Conservation (phyloP, 2,888 invertebrate genomes). For the Diarsia brunnea region DNA sequence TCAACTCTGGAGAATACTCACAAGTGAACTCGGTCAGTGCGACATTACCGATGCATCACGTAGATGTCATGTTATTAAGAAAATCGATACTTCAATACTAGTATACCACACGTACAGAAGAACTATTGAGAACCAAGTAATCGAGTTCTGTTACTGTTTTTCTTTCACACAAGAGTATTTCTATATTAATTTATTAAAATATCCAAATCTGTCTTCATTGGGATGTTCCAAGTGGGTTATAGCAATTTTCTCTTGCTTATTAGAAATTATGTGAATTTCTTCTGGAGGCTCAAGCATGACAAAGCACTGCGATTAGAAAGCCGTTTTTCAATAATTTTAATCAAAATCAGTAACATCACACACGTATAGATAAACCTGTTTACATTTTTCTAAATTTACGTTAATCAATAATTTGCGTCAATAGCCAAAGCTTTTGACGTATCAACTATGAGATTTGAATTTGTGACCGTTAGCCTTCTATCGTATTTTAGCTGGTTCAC, state of each 20-base stretch:
- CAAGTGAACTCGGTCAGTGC: slow-evolving; percentile 24
- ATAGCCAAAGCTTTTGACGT: not conserved
- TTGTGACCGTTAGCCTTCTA: not conserved
- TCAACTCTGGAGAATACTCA: slow-evolving; percentile 13
- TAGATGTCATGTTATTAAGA: slow-evolving; percentile 23
- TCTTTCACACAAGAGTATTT: not conserved
- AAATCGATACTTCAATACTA: slow-evolving; percentile 31
- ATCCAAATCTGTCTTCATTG: not conserved
- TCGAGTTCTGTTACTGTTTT: not conserved
- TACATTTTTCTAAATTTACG: not conserved
- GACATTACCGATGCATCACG: slow-evolving; percentile 22
- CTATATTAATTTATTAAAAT: not conserved
- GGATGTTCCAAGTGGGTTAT: not conserved
- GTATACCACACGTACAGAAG: slow-evolving; percentile 13
- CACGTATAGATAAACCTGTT: not conserved
- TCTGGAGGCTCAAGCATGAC: not conserved
- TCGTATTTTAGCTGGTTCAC: not conserved
- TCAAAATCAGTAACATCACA: not conserved
- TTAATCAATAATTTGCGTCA: not conserved
- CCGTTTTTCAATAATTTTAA: too few species aligned
- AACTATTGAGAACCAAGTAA: not conserved
- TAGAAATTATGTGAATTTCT: not conserved
- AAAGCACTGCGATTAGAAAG: not conserved
- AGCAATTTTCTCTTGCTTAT: not conserved
- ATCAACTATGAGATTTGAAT: not conserved